Evolutionary conservation across 1,140 invertebrate genomes (phyloP), one percentile per base, ranked within the genome.

Genomic region (Cydia fagiglandana): DNA sequence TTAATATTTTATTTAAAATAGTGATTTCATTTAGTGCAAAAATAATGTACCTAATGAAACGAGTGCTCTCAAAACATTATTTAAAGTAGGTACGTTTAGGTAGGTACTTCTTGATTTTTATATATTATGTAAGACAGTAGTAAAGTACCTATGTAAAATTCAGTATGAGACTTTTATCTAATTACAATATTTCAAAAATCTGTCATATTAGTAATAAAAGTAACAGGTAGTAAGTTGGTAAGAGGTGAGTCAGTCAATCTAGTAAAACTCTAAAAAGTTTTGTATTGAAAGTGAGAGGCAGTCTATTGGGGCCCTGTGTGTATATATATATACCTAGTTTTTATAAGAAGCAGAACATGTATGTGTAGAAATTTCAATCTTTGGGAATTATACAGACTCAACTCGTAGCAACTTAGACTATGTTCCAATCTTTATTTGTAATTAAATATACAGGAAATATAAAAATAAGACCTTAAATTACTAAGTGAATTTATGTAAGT

Each of bases 1-100:
- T 75, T 75, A 75, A 75, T 75, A 86, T 79, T 87, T 89, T 89
- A 84, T 89, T 90, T 87, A 91, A 90, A 92, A 92, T 91, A 92
- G 88, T 90, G 87, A 87, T 81, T 89, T 91, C 85, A 88, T 89
- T 83, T 80, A 87, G 90, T 92, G 90, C 90, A 92, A 92, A 91
- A 92, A 89, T 92, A 92, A 89, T 89, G 85, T 90, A 84, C 80
- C 81, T 85, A 88, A 87, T 86, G 85, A 89, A 89, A 86, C 79
- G 77, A 88, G 90, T 92, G 90, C 90, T 88, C 82, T 84, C 81
- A 87, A 90, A 88, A 88, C 78, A 84, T 84, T 86, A 88, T 84
- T 84, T 85, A 84, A 82, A 80, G 76, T 78, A 80, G 4, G 28
- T 76, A 41, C 34, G 34, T 45, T 24, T 70, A 68, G 12, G 17